Evolutionary conservation across 2,113 vertebrate genomes (phyloP), one percentile per base, ranked within the genome.

Genomic region (Mellivora capensis): DNA sequence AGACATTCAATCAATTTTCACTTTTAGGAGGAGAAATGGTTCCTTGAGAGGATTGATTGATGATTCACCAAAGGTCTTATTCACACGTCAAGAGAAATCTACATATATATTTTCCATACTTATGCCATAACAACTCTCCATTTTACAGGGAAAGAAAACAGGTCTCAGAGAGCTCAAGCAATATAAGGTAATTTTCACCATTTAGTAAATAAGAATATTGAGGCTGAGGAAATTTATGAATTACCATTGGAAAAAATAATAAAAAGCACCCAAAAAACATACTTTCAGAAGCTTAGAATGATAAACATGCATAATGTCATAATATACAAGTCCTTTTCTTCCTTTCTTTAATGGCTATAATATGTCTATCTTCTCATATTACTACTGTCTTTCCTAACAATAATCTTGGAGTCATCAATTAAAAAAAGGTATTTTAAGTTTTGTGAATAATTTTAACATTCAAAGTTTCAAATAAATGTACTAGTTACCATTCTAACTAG

Each of bases 381-480:
- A 79, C 85, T 5, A 57, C 18, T 74, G 57, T 74, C 7, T 42
- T 82, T 54, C 81, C 6, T 88, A 59, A 93, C 14, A 84, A 27
- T 72, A 61, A 44, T 31, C 7, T 87, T 85, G 23, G 18, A 80
- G 57, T 42, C 93, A 9, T 67, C 77, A 79, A 59, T 96, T 87
- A 44, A 44, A 87, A 93, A 86, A 6, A 49, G 54, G 54, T 52
- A 71, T 67, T 69, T 72, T 11, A 52, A 87, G 17, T 59, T 91
- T 82, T 82, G 29, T 20, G 64, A 84, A 80, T 79, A 1, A 61
- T 59, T 94, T 83, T 83, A 91, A 79, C 15, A 64, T 47, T 81
- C 49, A 62, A 39, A 95, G 13, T 89, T 91, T 93, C 23, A 83
- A 76, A 69, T 93, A 96, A 86, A 74, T 25, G 31, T 88, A 67